Evolutionary conservation across 1,140 invertebrate genomes (phyloP), one percentile per base, ranked within the genome.

Genomic region (Spodoptera frugiperda): DNA sequence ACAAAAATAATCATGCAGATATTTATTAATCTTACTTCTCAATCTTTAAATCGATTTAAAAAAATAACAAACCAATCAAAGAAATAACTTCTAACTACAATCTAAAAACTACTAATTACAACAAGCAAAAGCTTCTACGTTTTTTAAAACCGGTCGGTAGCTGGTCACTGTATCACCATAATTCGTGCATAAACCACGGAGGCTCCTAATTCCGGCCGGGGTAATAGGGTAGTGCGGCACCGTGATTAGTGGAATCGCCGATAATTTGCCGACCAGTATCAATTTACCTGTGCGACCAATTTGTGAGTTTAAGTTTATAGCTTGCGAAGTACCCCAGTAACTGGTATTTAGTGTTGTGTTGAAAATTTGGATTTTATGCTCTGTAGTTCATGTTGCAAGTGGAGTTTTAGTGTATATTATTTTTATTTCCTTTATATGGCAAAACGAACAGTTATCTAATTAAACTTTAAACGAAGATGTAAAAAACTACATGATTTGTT

Each of bases 231-330:
- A 33, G 57, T 44, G 11, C 33, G 59, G 25, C 33, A 11, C 59
- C 30, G 33, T 44, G 59, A 63, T 63, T 63, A 63, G 59, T 63
- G 15, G 33, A 63, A 63, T 63, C 59, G 59, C 59, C 59, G 59
- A 63, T 63, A 63, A 63, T 63, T 63, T 63, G 59, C 59, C 59
- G 33, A 17, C 59, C 33, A 15, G 59, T 63, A 63, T 44, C 59
- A 63, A 63, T 63, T 63, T 63, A 63, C 59, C 59, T 63, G 33
- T 9, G n/a, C 59, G n/a, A 44, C 59, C 15, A 63, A 63, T 63
- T 63, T 63, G 33, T 63, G 59, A 63, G 59, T 46, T 44, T 19
- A 63, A 63, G 15, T 63, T 63, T 63, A 63, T 63, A 63, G 30
- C n/a, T 12, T 44, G 33, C 44, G 19, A 63, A 63, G 59, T 63